phyloP scores from a whole-genome alignment of 2,888 invertebrate genomes.

The Mythimna impura region DNA sequence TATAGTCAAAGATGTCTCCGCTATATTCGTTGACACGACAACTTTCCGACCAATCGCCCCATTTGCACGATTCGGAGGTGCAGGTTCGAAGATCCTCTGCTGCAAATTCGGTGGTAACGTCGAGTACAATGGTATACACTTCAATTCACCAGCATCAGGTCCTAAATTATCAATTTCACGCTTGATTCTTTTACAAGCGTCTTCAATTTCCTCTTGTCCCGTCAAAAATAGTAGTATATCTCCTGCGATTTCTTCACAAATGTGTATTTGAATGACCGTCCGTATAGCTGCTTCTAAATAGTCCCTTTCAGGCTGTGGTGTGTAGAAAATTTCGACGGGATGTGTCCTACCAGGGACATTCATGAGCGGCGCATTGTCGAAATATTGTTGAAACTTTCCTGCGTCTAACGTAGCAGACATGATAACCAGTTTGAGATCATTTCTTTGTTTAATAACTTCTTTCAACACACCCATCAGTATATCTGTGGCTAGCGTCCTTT shows the following conservation, averaged over 20 bases:
- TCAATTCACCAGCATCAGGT: conserved; percentile 98
- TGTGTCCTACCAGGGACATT: conserved; percentile 95
- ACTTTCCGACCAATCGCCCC: conserved; percentile 97
- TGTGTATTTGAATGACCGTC: conserved; percentile 98
- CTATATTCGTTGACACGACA: conserved; percentile 99
- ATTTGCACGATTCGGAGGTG: conserved; percentile 97
- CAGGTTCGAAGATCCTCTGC: conserved; percentile 98
- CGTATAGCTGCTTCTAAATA: conserved; percentile 99
- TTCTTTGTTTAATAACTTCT: conserved; percentile 98
- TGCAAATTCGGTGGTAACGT: conserved; percentile 99
- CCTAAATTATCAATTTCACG: conserved; percentile 98
- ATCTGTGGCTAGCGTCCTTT: conserved; percentile 99
- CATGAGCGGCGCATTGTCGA: conserved; percentile 99
- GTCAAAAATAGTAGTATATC: conserved; percentile 97
- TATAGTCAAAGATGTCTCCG: conserved; percentile 99
- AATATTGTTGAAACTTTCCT: conserved; percentile 99
- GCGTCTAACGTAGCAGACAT: conserved; percentile 99
- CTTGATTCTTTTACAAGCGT: conserved; percentile 99
- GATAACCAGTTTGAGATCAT: conserved; percentile 98
- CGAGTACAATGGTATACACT: conserved; percentile 99
- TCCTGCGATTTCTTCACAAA: conserved; percentile 97
- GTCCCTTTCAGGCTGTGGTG: conserved; percentile 99
- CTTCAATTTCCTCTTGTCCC: conserved; percentile 98
- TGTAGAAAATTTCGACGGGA: conserved; percentile 96
- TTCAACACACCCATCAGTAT: conserved; percentile 99